Conservation (phyloP, 2,888 invertebrate species). For the Morinoia aosen region DNA sequence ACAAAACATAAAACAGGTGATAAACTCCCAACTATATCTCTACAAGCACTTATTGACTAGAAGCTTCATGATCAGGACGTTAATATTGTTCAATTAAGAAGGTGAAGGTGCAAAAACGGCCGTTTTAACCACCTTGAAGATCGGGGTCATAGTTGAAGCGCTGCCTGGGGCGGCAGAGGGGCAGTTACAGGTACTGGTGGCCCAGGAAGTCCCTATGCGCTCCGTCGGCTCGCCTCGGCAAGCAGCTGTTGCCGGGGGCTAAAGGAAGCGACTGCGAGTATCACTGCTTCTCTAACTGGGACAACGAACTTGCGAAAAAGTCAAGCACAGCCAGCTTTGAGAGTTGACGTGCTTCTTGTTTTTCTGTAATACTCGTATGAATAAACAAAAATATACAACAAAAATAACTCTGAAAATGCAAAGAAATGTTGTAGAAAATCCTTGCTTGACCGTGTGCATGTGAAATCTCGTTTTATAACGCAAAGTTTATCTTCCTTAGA, state of each 20-base stretch:
- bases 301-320: neutral
- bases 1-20: neutral
- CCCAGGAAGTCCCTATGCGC: slow-evolving; percentile 8
- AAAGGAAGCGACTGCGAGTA: neutral
- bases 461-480: neutral
- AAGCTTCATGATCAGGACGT: neutral
- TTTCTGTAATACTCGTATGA: neutral
- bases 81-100: neutral
- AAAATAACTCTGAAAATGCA: neutral
- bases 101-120: neutral
- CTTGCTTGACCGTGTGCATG: neutral
- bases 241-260: slow-evolving; percentile 28
- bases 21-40: neutral
- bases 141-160: slow-evolving; percentile 50
- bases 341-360: neutral
- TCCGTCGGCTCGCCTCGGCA: neutral
- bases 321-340: neutral
- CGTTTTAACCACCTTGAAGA: slow-evolving; percentile 26
- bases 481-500: neutral
- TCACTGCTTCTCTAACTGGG: neutral
- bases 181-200: slow-evolving; percentile 35
- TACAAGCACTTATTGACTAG: neutral
- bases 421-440: neutral
- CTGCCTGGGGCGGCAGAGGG: slow-evolving; percentile 34
- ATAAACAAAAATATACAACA: neutral